Evolutionary conservation across 2,797 vertebrate species (phyloP).

Genomic region (Mycteria americana): DNA sequence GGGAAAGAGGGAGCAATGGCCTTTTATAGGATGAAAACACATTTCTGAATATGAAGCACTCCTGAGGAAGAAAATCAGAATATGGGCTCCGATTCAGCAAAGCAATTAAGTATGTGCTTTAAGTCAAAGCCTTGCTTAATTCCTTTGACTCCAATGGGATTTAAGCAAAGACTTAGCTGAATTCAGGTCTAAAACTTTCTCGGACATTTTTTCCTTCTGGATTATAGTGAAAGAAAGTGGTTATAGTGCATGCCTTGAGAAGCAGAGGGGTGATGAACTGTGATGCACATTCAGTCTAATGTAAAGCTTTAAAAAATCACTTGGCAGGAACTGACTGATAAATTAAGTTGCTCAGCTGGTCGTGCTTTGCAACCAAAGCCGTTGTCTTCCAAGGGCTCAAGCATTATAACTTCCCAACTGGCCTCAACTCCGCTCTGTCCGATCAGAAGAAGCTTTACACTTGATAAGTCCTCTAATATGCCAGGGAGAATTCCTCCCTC

Average conservation of each 20-base stretch:
- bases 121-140: conserved; percentile 57
- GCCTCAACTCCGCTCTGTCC: neutral
- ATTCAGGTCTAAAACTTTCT: conserved; percentile 60
- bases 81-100: conserved; percentile 52
- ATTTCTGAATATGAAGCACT: neutral
- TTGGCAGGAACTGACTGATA: conserved; percentile 29
- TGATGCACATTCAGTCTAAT: neutral
- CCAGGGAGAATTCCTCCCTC: neutral
- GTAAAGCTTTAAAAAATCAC: conserved; percentile 20
- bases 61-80: conserved; percentile 18
- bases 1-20: neutral
- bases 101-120: conserved; percentile 42
- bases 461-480: conserved; percentile 16
- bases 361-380: neutral
- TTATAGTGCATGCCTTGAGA: neutral
- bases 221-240: neutral
- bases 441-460: conserved; percentile 4
- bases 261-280: conserved; percentile 8
- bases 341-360: conserved; percentile 18
- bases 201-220: neutral
- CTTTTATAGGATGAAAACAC: neutral
- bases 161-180: conserved; percentile 18
- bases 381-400: neutral
- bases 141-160: conserved; percentile 61
- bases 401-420: neutral